phyloP scores from a whole-genome alignment of 92 coral and sea anemone species.

The Phymanthus crucifer region DNA sequence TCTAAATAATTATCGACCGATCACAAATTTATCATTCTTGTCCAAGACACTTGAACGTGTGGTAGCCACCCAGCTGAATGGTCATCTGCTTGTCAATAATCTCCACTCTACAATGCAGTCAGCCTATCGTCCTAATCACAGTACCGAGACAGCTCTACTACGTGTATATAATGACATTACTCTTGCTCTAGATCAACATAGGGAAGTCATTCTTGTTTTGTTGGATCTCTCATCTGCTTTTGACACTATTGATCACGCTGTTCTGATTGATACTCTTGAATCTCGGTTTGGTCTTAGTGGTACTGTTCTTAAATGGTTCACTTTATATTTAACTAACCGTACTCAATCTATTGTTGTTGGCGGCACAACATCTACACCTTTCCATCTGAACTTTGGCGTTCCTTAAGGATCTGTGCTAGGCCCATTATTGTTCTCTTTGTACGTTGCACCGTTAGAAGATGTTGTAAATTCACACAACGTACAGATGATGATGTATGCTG shows the following conservation, averaged over 20 bases:
- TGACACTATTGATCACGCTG: background rate
- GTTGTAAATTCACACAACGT: background rate
- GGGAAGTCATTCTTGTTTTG: background rate
- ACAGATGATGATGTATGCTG: constrained; percentile 15
- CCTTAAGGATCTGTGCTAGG: background rate
- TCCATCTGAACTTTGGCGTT: background rate
- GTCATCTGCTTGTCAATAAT: background rate
- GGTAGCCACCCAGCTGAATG: background rate
- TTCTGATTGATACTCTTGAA: background rate
- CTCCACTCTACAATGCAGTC: background rate
- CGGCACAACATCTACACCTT: background rate
- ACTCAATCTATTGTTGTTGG: background rate
- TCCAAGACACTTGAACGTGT: background rate
- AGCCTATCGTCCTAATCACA: background rate
- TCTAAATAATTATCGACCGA: background rate
- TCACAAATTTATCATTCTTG: background rate
- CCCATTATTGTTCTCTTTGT: background rate
- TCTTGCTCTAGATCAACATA: background rate
- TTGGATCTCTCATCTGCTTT: background rate
- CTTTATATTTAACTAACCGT: background rate
- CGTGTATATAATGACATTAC: background rate
- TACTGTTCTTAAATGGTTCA: background rate
- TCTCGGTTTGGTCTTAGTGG: background rate
- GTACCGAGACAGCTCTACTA: background rate
- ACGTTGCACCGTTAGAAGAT: background rate